Conservation (phyloP, 2,888 invertebrate genomes). For the Pheosia tremula region DNA sequence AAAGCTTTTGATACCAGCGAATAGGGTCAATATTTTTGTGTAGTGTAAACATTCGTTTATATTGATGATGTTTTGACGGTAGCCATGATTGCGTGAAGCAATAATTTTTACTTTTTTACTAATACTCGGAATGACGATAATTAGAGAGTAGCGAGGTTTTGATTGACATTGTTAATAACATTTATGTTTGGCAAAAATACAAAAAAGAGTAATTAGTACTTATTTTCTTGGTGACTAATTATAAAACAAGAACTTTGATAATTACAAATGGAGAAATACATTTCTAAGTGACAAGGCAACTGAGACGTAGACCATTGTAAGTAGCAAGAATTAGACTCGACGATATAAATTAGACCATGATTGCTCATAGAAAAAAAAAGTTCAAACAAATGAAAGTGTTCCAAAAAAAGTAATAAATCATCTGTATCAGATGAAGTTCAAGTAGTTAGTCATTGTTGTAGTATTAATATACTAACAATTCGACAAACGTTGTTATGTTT, state of each 20-base stretch:
- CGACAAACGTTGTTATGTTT: slow-evolving; percentile 66
- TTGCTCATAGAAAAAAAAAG: slow-evolving; percentile 72
- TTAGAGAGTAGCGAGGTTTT: slow-evolving; percentile 35
- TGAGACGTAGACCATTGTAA: slow-evolving; percentile 28
- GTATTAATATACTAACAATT: slow-evolving; percentile 72
- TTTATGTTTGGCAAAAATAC: slow-evolving; percentile 23
- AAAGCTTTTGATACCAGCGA: slow-evolving; percentile 8
- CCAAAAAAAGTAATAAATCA: slow-evolving; percentile 58
- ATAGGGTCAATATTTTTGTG: slow-evolving; percentile 4
- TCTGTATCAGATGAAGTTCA: slow-evolving; percentile 84
- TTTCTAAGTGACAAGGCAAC: slow-evolving; percentile 26
- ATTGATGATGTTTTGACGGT: slow-evolving; percentile 28
- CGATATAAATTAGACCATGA: slow-evolving; percentile 43
- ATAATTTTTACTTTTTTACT: slow-evolving; percentile 52
- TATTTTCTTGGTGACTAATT: slow-evolving; percentile 11
- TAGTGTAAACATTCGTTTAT: slow-evolving; percentile 30
- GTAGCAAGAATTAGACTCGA: slow-evolving; percentile 28
- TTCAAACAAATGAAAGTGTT: slow-evolving; percentile 70
- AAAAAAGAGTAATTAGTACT: too few species aligned
- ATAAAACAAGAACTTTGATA: slow-evolving; percentile 28
- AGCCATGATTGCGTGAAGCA: slow-evolving; percentile 52
- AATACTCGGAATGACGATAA: slow-evolving; percentile 45
- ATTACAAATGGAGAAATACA: slow-evolving; percentile 26
- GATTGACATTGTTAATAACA: slow-evolving; percentile 56
- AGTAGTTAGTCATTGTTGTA: slow-evolving; percentile 67